phyloP scores from a whole-genome alignment of 2,888 invertebrate species.

The Diabrotica balteata region DNA sequence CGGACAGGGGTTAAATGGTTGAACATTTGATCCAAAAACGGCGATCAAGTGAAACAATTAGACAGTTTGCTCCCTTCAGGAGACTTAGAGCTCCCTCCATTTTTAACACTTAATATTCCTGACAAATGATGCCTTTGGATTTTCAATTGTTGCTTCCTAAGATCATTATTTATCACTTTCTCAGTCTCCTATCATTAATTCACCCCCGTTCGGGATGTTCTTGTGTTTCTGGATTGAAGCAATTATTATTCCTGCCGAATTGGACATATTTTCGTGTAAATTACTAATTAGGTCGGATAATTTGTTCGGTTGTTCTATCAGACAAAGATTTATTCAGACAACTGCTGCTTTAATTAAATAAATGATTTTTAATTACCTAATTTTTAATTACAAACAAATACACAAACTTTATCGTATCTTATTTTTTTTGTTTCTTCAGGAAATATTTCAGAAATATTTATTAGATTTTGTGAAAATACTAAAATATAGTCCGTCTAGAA shows the following conservation, averaged over 20 bases:
- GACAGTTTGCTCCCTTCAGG: constrained; percentile 56
- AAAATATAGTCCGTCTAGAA: too few species aligned
- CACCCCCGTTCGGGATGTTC: constrained; percentile 27
- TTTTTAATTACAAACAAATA: too few species aligned
- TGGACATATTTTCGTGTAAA: background rate
- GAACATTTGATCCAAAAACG: constrained; percentile 56
- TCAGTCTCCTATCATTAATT: constrained; percentile 42
- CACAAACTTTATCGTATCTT: too few species aligned
- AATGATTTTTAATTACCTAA: too few species aligned
- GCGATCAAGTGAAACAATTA: constrained; percentile 58
- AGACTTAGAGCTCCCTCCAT: constrained; percentile 49
- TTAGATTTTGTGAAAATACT: too few species aligned
- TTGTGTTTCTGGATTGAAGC: constrained; percentile 18
- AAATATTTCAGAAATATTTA: too few species aligned
- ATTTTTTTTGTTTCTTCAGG: too few species aligned
- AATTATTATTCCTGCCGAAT: constrained; percentile 21
- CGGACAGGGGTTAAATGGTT: constrained; percentile 55
- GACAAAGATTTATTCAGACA: too few species aligned
- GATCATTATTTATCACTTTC: constrained; percentile 44
- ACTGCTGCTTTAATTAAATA: too few species aligned
- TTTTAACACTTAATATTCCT: constrained; percentile 62
- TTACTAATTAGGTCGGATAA: background rate
- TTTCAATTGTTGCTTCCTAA: constrained; percentile 45
- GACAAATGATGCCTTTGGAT: constrained; percentile 54
- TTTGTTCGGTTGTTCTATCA: too few species aligned